Evolutionary conservation across 2,113 vertebrate genomes (phyloP).

Genomic region (Alethe diademata): DNA sequence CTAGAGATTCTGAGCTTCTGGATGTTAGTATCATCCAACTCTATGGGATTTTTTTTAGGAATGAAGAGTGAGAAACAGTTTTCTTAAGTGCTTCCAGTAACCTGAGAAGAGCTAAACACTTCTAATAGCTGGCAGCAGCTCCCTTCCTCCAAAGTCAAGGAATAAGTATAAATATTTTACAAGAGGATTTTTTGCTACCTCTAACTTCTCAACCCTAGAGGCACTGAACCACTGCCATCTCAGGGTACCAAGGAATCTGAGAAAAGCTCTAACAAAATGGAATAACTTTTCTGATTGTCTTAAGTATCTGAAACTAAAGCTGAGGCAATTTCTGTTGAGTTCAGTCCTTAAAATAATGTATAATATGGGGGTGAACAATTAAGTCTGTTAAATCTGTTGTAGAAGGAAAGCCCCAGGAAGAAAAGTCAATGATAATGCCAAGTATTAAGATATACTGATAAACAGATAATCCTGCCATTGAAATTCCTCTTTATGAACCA

Average conservation of each 20-base stretch:
- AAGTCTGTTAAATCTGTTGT: background rate
- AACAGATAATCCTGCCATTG: background rate
- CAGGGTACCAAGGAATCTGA: background rate
- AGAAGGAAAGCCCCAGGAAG: background rate
- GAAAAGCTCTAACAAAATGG: background rate
- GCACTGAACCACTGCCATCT: background rate
- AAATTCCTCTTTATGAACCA: conserved; percentile 10
- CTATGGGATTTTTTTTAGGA: background rate
- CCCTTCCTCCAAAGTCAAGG: background rate
- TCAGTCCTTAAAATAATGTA: background rate
- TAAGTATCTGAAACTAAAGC: background rate
- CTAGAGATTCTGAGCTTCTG: background rate
- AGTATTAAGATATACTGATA: background rate
- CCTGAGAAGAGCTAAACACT: background rate
- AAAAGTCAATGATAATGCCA: background rate
- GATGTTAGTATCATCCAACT: background rate
- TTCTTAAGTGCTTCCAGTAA: background rate
- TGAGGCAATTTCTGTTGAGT: background rate
- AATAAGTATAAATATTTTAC: background rate
- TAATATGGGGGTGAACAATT: background rate
- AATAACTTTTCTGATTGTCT: background rate
- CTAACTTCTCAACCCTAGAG: background rate
- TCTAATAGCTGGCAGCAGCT: background rate
- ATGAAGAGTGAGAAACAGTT: background rate
- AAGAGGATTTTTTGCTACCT: background rate